Evolutionary conservation across 2,797 vertebrate genomes (phyloP), one percentile per base, ranked within the genome.

Genomic region (Alosa sapidissima): DNA sequence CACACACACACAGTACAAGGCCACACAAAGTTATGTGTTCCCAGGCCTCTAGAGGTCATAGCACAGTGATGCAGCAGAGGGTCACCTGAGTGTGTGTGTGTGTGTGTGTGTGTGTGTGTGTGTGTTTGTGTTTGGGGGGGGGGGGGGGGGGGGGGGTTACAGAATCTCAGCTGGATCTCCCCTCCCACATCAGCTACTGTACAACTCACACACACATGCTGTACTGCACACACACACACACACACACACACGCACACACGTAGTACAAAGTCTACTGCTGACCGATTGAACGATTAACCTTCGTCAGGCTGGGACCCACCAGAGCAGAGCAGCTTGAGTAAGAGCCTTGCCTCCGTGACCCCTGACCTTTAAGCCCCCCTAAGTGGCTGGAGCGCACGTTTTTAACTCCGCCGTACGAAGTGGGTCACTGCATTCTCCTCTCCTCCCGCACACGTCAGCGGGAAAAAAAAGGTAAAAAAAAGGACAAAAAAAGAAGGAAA

Each of bases 261-360:
- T 16, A 55, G 16, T 21, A 49, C 49, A 49, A 49, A 19, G 21
- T 62, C 60, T 62, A 60, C 58, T 8, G 62, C 62, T 68, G 62
- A 68, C 62, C 62, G 65, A 72, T 72, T 72, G 28, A 72, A 72
- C 65, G 28, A 36, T 72, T 72, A 10, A 72, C 28, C 65, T 72
- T 24, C 5, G 65, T 13, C 28, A 13, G 28, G 1, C 8, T 9
- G 24, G 60, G 60, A 28, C 60, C 60, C 9, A 14, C 2, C n/a
- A 28, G n/a, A 65, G 10, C 19, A 24, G 21, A 1, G n/a, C 58
- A n/a, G 58, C 58, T 60, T 60, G 21, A 21, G 58, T 24, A 60
- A 60, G 5, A 65, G n/a, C 21, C n/a, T 28, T 2, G 16, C n/a
- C 60, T 65, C 60, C 9, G 8, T 5, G n/a, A 60, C 24, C 60